Conservation (phyloP, 2,113 vertebrate species). For the Brienomyrus longianalis region DNA sequence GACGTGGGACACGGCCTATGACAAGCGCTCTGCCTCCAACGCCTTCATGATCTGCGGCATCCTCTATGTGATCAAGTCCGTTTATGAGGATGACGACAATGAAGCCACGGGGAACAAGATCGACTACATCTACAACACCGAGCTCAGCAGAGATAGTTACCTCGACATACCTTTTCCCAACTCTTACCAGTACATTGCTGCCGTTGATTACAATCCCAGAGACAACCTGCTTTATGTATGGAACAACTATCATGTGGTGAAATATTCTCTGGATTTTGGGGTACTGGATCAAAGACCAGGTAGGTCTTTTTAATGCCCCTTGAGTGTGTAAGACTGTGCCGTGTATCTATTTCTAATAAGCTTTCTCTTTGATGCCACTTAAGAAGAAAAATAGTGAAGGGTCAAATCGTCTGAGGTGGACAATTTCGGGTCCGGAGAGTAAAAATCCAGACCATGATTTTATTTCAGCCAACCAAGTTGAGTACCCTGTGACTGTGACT, state of each 20-base stretch:
- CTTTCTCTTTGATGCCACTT: background rate
- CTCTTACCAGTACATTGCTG: conserved; percentile 97
- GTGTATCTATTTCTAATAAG: background rate
- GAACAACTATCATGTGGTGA: conserved; percentile 98
- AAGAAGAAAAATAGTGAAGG: background rate
- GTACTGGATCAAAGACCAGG: conserved; percentile 83
- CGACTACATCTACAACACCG: conserved; percentile 97
- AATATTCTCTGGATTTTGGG: conserved; percentile 94
- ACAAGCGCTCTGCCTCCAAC: conserved; percentile 94
- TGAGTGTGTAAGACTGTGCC: background rate
- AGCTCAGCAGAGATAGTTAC: conserved; percentile 86
- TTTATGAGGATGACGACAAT: conserved; percentile 96
- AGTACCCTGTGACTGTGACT: background rate
- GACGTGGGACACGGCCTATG: conserved; percentile 95
- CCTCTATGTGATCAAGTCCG: conserved; percentile 91
- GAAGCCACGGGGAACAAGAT: conserved; percentile 98
- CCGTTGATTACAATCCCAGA: conserved; percentile 98
- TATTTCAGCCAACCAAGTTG: background rate
- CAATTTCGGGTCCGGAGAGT: background rate
- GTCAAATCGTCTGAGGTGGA: background rate
- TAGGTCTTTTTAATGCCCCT: conserved; percentile 48
- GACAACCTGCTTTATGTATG: conserved; percentile 97
- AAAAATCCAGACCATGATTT: background rate
- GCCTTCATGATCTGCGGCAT: conserved; percentile 99
- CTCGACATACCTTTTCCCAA: conserved; percentile 95